Base-by-base conservation (phyloP, 2,797 vertebrate genomes). In the Melanotaenia maccullochi region DNA sequence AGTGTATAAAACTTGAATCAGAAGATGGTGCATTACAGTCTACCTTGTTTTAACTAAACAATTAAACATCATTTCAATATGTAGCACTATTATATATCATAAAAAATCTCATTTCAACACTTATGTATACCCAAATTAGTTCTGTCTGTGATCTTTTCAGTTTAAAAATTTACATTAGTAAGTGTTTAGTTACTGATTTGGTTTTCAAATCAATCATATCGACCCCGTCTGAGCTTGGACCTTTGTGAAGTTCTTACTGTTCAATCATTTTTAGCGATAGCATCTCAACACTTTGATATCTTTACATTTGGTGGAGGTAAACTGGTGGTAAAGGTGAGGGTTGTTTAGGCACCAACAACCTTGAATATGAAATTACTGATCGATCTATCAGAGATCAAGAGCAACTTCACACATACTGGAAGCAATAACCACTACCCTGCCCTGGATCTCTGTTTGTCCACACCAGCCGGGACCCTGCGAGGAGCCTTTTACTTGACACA, bases 101-200 rank as follows among this genome's bases (percentile, higher is more conserved):
- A 44, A 70, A 65, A 20, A 4, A 20, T 55, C 66, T 63, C 35
- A 84, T 76, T 68, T 54, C 51, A 76, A 76, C 77, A 65, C 59
- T 61, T 75, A 36, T 61, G 8, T 5, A 47, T 42, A 42, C 40
- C 14, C 40, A 47, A 47, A 47, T n/a, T 42, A 14, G 14, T 40
- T 40, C 11, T 13, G 38, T 44, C 18, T 18, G 7, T 24, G 7
- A 56, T 79, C 18, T 30, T 16, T 60, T 76, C 14, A 25, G 35
- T 11, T 64, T 49, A 14, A 3, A 57, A 20, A 9, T 66, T 25
- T 60, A 25, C 6, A 30, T 16, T 16, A 55, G 24, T 18, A 59
- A 59, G 18, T 8, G 16, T 65, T 71, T 58, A 1, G 1, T 47
- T 38, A 3, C 4, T 65, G 54, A 36, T 28, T 55, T 9, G 14